Evolutionary conservation across 1,140 invertebrate genomes (phyloP).

Genomic region (Olivierus martensii): DNA sequence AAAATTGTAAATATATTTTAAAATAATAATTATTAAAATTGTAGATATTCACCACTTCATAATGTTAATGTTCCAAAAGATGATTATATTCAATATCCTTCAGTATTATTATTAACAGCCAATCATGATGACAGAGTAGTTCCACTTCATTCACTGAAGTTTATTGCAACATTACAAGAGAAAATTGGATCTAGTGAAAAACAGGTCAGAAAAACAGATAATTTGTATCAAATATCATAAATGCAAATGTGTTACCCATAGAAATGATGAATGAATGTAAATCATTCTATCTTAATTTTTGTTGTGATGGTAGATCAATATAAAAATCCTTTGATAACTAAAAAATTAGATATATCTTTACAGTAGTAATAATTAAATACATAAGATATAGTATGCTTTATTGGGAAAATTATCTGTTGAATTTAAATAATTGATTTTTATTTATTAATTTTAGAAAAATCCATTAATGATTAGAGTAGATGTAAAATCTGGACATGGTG

Average conservation of each 20-base stretch:
- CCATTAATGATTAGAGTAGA: conserved; percentile 81
- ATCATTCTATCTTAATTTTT: no score
- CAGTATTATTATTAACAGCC: conserved; percentile 77
- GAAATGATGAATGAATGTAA: no score
- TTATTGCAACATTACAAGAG: conserved; percentile 80
- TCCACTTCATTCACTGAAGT: conserved; percentile 89
- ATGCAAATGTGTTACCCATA: no score
- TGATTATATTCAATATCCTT: conserved; percentile 58
- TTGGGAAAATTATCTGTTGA: no score
- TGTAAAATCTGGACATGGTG: conserved; percentile 90
- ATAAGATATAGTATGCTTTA: no score
- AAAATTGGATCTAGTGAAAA: conserved; percentile 42
- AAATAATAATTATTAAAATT: conserved; percentile 1
- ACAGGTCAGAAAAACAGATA: conserved; percentile 30
- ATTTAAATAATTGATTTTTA: no score
- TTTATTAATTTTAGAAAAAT: conserved; percentile 47
- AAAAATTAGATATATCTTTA: no score
- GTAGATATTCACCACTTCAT: conserved; percentile 76
- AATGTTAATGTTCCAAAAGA: conserved; percentile 58
- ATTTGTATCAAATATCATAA: no score
- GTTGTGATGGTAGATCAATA: no score
- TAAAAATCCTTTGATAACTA: no score
- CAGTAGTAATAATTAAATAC: no score
- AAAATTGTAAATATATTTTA: no score
- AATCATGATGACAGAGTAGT: conserved; percentile 98